phyloP scores from a whole-genome alignment of 2,797 vertebrate genomes.

The Chaetophractus vellerosus region DNA sequence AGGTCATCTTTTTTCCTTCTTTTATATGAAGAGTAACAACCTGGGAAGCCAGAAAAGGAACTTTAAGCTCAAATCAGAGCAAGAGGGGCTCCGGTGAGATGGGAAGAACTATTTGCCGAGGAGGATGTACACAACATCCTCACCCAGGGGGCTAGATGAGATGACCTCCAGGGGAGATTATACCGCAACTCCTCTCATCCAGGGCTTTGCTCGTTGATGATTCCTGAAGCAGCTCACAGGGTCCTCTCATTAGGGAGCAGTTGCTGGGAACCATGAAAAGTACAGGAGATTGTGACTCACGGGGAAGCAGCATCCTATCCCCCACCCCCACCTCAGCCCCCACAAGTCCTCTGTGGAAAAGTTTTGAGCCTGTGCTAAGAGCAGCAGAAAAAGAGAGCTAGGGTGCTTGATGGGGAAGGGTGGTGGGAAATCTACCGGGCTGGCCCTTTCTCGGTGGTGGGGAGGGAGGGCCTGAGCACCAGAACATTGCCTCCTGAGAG shows the following conservation, averaged over 20 bases:
- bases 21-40: conserved; percentile 14
- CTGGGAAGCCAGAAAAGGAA: conserved; percentile 8
- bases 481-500: background rate
- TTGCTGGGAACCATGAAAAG: conserved; percentile 80
- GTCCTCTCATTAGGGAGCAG: conserved; percentile 49
- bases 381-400: background rate
- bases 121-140: background rate
- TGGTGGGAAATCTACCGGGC: background rate
- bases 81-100: conserved; percentile 49
- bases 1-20: background rate
- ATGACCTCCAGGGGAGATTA: background rate
- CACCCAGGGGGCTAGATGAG: background rate
- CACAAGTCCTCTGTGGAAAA: background rate
- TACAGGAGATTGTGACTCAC: conserved; percentile 83
- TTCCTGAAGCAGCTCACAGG: background rate
- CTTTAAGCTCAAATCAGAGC: conserved; percentile 41
- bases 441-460: background rate
- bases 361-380: background rate
- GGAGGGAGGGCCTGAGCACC: background rate
- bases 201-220: background rate
- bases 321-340: background rate
- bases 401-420: background rate
- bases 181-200: background rate
- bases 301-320: conserved; percentile 80
- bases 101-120: conserved; percentile 34